Conservation (phyloP, 1,140 invertebrate species). For the Hylaeus anthracinus region DNA sequence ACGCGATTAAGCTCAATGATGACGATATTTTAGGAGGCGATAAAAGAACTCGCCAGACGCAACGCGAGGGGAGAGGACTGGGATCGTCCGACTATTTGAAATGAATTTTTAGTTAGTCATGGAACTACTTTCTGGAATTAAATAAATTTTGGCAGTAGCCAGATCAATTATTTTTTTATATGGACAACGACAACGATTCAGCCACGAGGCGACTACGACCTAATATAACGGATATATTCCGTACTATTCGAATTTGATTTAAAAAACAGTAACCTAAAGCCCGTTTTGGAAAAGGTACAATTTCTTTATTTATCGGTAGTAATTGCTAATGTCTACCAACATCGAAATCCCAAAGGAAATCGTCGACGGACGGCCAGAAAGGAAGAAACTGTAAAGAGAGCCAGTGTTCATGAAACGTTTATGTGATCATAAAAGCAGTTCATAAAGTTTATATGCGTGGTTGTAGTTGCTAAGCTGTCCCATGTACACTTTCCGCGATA, state of each 20-base stretch:
- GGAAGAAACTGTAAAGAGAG: slow-evolving; percentile 46
- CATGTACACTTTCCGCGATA: slow-evolving; percentile 31
- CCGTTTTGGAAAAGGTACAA: no score
- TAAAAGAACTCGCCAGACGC: slow-evolving; percentile 60
- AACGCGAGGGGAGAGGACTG: not conserved
- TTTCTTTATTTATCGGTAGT: not conserved
- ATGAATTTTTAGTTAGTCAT: not conserved
- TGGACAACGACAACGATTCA: no score
- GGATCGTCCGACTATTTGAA: not conserved
- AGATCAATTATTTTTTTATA: no score
- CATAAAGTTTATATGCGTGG: slow-evolving; percentile 54
- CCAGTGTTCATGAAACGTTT: slow-evolving; percentile 58
- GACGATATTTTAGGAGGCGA: slow-evolving; percentile 68
- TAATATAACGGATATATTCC: no score
- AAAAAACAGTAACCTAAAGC: no score
- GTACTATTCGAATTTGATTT: no score
- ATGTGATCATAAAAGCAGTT: slow-evolving; percentile 61
- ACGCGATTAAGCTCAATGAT: slow-evolving; percentile 74
- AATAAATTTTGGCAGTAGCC: no score
- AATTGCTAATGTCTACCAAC: slow-evolving; percentile 44
- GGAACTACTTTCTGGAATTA: no score
- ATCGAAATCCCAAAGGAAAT: slow-evolving; percentile 25
- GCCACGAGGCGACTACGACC: no score
- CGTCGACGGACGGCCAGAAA: slow-evolving; percentile 27
- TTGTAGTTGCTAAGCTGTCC: slow-evolving; percentile 55